A percentile compares a stretch with the other conserved stretches of the same genome.
Evolutionary conservation across 1,140 invertebrate genomes (phyloP).

Genomic region (Drosophila asahinai): DNA sequence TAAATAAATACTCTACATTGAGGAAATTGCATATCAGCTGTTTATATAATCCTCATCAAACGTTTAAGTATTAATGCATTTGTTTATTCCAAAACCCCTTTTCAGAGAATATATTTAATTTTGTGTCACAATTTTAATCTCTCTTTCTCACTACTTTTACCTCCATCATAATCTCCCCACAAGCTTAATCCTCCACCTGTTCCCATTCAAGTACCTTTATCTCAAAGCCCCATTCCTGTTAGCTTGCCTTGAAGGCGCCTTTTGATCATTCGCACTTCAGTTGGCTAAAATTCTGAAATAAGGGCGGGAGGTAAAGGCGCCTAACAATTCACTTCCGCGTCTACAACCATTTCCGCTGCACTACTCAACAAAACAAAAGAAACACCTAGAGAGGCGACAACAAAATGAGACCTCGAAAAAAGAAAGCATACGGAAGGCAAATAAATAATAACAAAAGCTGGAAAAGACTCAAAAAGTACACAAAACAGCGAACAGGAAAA

Average conservation of each 20-base stretch:
- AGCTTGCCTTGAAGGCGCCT: neutral
- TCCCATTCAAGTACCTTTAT: neutral
- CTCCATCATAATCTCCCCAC: neutral
- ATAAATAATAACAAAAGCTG: conserved; percentile 59
- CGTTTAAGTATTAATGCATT: no score
- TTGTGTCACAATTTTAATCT: no score
- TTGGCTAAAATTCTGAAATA: neutral
- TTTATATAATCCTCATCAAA: no score
- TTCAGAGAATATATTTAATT: no score
- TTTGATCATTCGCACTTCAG: conserved; percentile 12
- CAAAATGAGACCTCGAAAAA: conserved; percentile 16
- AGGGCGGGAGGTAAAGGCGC: conserved; percentile 54
- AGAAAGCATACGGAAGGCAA: conserved; percentile 39
- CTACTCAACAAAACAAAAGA: conserved; percentile 63
- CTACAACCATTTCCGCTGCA: conserved; percentile 79
- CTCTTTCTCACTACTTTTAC: neutral
- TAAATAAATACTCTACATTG: no score
- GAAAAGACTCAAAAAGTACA: conserved; percentile 31
- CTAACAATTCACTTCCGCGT: conserved; percentile 82
- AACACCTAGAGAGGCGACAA: conserved; percentile 31
- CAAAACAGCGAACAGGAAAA: conserved; percentile 59
- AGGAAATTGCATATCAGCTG: no score
- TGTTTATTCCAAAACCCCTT: no score
- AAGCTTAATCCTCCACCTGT: conserved; percentile 4
- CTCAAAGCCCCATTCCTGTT: conserved; percentile 3